Percentiles rank a stretch among this genome's conserved stretches.
phyloP scores from a whole-genome alignment of 2,888 invertebrate genomes.

The Deroplatys truncata region DNA sequence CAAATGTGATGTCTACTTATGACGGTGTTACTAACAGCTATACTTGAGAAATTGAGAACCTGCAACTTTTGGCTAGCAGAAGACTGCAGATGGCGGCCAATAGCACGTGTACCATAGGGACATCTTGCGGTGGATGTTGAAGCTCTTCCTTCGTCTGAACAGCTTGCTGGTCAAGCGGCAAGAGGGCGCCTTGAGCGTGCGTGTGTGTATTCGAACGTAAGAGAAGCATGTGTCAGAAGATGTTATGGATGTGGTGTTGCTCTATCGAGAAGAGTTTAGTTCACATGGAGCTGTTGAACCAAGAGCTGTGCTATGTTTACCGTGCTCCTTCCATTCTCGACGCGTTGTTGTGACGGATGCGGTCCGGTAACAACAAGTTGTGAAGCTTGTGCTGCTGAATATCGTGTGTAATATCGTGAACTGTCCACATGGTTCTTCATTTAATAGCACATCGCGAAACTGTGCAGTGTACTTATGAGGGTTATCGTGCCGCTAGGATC shows the following conservation, averaged over 20 bases:
- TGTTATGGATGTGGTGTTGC: background rate
- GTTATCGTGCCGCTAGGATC: background rate
- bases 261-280: background rate
- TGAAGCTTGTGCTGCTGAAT: too few relatives aligned
- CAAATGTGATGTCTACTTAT: too few relatives aligned
- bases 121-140: background rate
- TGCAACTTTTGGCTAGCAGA: background rate
- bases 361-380: too few relatives aligned
- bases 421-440: background rate
- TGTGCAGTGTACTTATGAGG: background rate
- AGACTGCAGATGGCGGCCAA: background rate
- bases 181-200: background rate
- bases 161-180: background rate
- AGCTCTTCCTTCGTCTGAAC: background rate
- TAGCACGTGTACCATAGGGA: background rate
- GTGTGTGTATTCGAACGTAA: too few relatives aligned
- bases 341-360: too few relatives aligned
- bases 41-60: too few relatives aligned
- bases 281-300: background rate
- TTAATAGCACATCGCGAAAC: background rate
- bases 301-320: background rate
- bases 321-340: too few relatives aligned
- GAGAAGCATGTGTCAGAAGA: background rate
- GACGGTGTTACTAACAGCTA: too few relatives aligned
- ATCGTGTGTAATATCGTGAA: background rate